Evolutionary conservation across 2,888 invertebrate species (phyloP), one percentile per base, ranked within the genome.

Genomic region (Callinectes sapidus): DNA sequence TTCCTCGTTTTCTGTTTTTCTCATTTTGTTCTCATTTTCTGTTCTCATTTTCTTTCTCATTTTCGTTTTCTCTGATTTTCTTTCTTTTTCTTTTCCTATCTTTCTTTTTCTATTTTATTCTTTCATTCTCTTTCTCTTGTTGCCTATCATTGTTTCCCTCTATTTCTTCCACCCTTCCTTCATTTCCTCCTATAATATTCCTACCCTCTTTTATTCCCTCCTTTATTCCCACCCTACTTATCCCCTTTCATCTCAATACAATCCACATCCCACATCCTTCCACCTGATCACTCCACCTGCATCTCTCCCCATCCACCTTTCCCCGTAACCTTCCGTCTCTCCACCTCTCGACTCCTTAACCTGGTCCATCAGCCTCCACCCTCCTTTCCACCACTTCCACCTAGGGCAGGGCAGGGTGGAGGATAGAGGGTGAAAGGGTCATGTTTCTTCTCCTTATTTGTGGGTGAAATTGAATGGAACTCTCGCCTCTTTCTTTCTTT

Each of bases 111-210:
- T 28, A 77, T 48, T 81, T 48, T 90, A 81, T 81, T 48, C 81
- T 5, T 39, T 39, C 39, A 39, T 39, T n/a, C n/a, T n/a, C n/a
- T n/a, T 39, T 39, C 39, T 39, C 5, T 5, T 39, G 5, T 39
- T 39, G 2, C 39, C 39, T 5, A 3, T 39, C 39, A 2, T 39
- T 39, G 2, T 39, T 5, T 39, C 5, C 39, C 81, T 90, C 81
- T 81, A 48, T 90, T 81, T 90, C 90, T 81, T 81, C 81, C 81
- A 85, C 90, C 54, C 90, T 90, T 81, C 81, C 81, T 81, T 90
- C 90, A 81, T 42, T 90, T 85, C 81, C 90, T 90, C 90, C 81
- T 81, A 54, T 54, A 54, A 18, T 54, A 13, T 14, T 55, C 39
- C 16, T 55, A 18, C 18, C 18, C 13, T 35, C 28, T 10, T 10